Percentiles rank a stretch among this genome's conserved stretches.
Conservation (phyloP, 2,888 invertebrate genomes). For the Dendrolimus houi region DNA sequence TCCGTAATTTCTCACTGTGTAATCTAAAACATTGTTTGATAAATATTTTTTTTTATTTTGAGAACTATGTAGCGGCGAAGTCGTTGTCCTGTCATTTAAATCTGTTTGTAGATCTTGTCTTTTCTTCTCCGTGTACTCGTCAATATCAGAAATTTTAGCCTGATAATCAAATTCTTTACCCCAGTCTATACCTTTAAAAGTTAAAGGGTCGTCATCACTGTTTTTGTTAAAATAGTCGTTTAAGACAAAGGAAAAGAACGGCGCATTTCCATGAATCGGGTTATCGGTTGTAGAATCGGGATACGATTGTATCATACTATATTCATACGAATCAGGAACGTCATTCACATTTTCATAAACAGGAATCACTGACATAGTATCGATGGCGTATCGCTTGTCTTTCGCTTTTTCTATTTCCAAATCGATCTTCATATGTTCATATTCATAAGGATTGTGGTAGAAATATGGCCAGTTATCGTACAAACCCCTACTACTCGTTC, state of each 20-base stretch:
- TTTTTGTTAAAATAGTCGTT: conserved; percentile 51
- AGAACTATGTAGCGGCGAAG: neutral
- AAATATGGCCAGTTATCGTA: conserved; percentile 49
- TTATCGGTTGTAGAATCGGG: conserved; percentile 30
- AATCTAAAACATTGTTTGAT: neutral
- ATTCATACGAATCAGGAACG: conserved; percentile 22
- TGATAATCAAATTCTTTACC: conserved; percentile 36
- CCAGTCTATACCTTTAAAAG: conserved; percentile 46
- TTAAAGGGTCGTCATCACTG: conserved; percentile 39
- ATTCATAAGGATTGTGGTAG: conserved; percentile 44
- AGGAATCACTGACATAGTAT: conserved; percentile 36
- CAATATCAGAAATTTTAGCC: neutral
- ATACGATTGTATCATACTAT: conserved; percentile 9
- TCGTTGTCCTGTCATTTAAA: neutral
- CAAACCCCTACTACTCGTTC: conserved; percentile 34
- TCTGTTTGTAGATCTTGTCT: neutral
- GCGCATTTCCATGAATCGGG: conserved; percentile 41
- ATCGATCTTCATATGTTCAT: conserved; percentile 33
- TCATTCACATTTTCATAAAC: conserved; percentile 46
- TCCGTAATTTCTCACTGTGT: conserved; percentile 1
- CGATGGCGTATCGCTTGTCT: conserved; percentile 43
- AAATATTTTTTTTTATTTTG: neutral
- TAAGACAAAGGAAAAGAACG: conserved; percentile 51
- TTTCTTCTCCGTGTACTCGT: neutral
- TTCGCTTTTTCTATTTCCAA: conserved; percentile 39